These are phyloP conservation scores for Drosophila sordidula DNA, from an alignment of 2,888 invertebrate genomes.

Conservation along the genomic window DNA sequence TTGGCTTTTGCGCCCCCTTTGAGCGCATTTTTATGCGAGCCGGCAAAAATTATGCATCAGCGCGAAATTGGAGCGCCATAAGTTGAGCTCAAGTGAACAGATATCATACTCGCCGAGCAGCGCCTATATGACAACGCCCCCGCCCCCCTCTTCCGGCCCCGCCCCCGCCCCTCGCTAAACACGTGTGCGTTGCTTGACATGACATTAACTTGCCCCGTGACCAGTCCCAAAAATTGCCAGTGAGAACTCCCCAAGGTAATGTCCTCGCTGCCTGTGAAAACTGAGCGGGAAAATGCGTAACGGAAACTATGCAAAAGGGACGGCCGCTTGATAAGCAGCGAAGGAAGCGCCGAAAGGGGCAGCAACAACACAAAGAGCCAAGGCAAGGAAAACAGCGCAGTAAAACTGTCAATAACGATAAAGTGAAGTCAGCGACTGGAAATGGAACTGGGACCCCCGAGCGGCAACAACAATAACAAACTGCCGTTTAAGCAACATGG, in stretches of 20 bases:
- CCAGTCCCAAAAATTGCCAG: conserved; percentile 19
- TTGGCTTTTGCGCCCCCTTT: conserved; percentile 65
- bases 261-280: conserved; percentile 51
- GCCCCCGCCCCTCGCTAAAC: conserved; percentile 35
- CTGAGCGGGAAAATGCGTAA: conserved; percentile 55
- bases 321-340: conserved; percentile 57
- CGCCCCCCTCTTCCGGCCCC: neutral
- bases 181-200: conserved; percentile 57
- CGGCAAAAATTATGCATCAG: conserved; percentile 75
- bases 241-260: conserved; percentile 62
- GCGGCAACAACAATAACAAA: conserved; percentile 46
- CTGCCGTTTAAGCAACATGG: conserved; percentile 78
- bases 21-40: conserved; percentile 76
- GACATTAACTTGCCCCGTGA: conserved; percentile 64
- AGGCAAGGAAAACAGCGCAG: conserved; percentile 27
- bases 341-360: conserved; percentile 4
- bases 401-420: conserved; percentile 80
- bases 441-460: conserved; percentile 12
- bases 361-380: neutral
- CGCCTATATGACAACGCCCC: conserved; percentile 36
- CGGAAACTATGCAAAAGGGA: conserved; percentile 77
- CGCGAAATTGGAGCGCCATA: conserved; percentile 79
- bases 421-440: conserved; percentile 51
- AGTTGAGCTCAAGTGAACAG: conserved; percentile 68
- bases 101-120: conserved; percentile 46